Percentiles rank a stretch among this genome's conserved stretches.
Conservation (phyloP, 2,888 invertebrate species). For the Cepaea hortensis region DNA sequence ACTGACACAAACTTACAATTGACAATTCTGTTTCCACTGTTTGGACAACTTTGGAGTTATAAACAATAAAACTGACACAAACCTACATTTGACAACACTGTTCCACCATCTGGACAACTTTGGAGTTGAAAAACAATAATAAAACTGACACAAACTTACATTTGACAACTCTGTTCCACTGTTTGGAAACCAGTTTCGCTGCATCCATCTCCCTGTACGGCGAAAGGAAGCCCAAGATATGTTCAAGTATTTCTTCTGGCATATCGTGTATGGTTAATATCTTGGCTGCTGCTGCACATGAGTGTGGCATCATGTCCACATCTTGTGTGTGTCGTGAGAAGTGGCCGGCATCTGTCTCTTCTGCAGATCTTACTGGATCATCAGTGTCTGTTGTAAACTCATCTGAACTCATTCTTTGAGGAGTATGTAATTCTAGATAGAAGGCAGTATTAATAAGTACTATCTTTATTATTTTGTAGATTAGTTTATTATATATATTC, state of each 20-base stretch:
- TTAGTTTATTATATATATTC: too few species aligned
- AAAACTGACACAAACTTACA: constrained; percentile 79
- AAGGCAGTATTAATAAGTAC: too few species aligned
- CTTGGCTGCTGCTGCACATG: constrained; percentile 3
- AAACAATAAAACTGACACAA: too few species aligned
- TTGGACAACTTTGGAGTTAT: too few species aligned
- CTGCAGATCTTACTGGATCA: neutral
- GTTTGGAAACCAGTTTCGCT: constrained; percentile 89
- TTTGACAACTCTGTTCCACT: constrained; percentile 89
- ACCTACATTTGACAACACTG: constrained; percentile 85
- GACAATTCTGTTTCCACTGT: too few species aligned
- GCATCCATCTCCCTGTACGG: constrained; percentile 93
- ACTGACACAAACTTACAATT: too few species aligned
- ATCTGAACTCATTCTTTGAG: constrained; percentile 3
- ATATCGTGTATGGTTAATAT: constrained; percentile 78
- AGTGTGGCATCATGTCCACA: neutral
- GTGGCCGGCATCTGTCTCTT: neutral
- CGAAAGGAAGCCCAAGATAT: constrained; percentile 90
- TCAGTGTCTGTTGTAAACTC: neutral
- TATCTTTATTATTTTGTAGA: too few species aligned
- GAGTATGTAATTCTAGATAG: neutral
- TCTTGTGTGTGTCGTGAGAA: neutral
- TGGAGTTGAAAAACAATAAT: too few species aligned
- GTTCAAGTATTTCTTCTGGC: constrained; percentile 95
- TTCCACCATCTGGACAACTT: constrained; percentile 91